These are phyloP conservation scores for Apodemus speciosus DNA, from an alignment of 2,113 vertebrate genomes.

Conservation along the genomic window DNA sequence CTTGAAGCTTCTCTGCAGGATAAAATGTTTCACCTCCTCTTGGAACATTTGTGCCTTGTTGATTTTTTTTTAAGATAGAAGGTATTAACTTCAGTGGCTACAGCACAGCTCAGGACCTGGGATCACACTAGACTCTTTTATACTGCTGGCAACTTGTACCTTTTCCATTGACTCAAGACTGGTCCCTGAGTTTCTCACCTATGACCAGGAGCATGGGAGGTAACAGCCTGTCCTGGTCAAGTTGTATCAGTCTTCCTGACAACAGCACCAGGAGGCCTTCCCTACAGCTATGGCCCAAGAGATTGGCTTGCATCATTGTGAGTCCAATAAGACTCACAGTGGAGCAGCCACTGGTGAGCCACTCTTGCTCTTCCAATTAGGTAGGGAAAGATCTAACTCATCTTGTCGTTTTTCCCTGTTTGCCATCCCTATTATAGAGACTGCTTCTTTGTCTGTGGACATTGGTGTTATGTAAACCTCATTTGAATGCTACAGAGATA, in stretches of 20 bases:
- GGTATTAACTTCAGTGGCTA: background rate
- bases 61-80: background rate
- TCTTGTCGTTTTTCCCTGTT: background rate
- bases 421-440: background rate
- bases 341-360: background rate
- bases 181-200: background rate
- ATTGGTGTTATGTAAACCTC: background rate
- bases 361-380: background rate
- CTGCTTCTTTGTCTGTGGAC: background rate
- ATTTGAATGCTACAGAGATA: background rate
- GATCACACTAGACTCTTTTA: background rate
- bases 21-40: background rate
- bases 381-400: background rate
- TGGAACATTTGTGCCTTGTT: background rate
- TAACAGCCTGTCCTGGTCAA: background rate
- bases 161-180: background rate
- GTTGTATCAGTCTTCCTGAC: background rate
- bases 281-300: background rate
- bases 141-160: background rate
- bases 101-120: background rate
- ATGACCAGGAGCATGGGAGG: background rate
- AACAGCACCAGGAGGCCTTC: background rate
- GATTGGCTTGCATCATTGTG: background rate
- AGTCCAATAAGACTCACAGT: background rate
- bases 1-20: background rate